A percentile compares a stretch with the other conserved stretches of the same genome.
Conservation (phyloP, 1,140 invertebrate species). For the Drosophila ohnishii region DNA sequence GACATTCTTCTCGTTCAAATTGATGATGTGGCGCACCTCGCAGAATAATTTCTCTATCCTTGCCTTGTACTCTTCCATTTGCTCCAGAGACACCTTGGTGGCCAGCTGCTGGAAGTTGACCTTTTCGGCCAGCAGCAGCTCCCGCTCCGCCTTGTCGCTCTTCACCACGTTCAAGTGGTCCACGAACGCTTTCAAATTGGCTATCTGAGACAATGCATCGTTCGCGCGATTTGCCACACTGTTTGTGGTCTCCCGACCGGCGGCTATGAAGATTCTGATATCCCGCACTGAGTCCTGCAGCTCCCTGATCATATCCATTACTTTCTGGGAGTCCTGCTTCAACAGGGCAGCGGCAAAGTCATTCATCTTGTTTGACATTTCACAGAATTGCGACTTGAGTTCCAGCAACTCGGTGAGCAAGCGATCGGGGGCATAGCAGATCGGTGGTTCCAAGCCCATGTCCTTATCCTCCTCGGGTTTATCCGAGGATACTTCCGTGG, state of each 20-base stretch:
- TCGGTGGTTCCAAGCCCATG: constrained; percentile 52
- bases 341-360: constrained; percentile 60
- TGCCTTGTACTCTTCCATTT: constrained; percentile 87
- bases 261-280: constrained; percentile 25
- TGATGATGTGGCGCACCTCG: constrained; percentile 86
- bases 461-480: constrained; percentile 51
- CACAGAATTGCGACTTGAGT: constrained; percentile 67
- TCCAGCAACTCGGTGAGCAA: constrained; percentile 67
- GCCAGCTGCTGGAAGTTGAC: constrained; percentile 87
- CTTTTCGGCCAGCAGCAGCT: constrained; percentile 88
- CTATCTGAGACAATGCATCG: constrained; percentile 22
- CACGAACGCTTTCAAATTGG: constrained; percentile 31
- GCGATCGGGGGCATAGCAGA: constrained; percentile 68
- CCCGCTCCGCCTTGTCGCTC: constrained; percentile 87
- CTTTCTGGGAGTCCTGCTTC: constrained; percentile 56
- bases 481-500: constrained; percentile 26
- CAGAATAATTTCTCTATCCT: constrained; percentile 86
- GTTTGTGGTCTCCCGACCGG: constrained; percentile 34
- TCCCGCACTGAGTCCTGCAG: constrained; percentile 54
- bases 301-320: constrained; percentile 57
- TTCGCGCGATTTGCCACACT: constrained; percentile 30
- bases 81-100: constrained; percentile 88
- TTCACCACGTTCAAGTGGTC: constrained; percentile 77
- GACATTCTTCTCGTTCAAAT: constrained; percentile 86
- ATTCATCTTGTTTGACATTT: constrained; percentile 69